Base-by-base conservation (phyloP, 1,140 invertebrate species). In the Goniozus legneri region DNA sequence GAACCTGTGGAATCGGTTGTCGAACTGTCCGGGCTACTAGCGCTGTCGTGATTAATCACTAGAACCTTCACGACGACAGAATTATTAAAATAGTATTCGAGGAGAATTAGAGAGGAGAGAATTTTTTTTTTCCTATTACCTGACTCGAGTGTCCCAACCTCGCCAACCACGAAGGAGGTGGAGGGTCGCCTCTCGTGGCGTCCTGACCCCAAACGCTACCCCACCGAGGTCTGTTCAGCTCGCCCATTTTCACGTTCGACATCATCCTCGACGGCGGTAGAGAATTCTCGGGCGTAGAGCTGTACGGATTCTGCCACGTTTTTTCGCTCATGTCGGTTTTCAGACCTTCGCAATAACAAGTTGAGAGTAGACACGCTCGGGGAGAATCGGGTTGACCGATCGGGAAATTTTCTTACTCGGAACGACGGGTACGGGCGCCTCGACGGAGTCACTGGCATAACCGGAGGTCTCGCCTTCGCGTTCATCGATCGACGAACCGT, bases 381-480 rank as follows among this genome's bases (percentile, higher is more conserved):
- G 10, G 51, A 31, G 12, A 27, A 10, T 14, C 33, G 46, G 4
- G 24, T 49, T 8, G 2, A 8, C 13, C 8, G 0, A 22, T 21
- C 10, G 1, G 18, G n/a, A 33, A 34, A 15, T 14, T 24, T 16
- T 37, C 45, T 40, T 36, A 58, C 56, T 44, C 40, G 22, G 37
- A 10, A 19, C 41, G 8, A 48, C 22, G 2, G 55, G 46, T 8
- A 51, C 32, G 0, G 65, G 58, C 0, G 47, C 49, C n/a, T 73
- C 82, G 2, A 81, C 64, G 20, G 80, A 84, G 52, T 87, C 85
- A 58, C 85, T 87, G 12, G 82, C 84, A 60, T 87, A 87, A 13
- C 84, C 85, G 19, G 84, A 86, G 46, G 85, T 86, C 50, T 86
- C 82, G 1, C 81, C 82, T 62, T 81, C 84, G 16, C 79, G 79